phyloP scores from a whole-genome alignment of 2,888 invertebrate species.

The Gonocerus acuteangulatus region DNA sequence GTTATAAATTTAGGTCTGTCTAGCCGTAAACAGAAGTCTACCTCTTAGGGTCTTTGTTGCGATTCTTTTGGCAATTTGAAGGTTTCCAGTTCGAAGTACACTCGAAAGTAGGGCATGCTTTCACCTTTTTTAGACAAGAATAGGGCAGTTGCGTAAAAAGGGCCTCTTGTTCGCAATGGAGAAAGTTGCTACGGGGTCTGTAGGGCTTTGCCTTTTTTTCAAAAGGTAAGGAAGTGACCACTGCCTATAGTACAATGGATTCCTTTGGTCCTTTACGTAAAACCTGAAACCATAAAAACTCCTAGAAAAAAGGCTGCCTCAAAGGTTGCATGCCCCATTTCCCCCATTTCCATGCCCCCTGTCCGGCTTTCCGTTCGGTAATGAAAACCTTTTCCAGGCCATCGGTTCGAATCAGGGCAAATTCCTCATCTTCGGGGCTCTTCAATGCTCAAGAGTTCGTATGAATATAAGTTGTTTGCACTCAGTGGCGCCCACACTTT shows the following conservation, averaged over 20 bases:
- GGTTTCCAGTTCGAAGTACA: not conserved
- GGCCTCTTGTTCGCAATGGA: not conserved
- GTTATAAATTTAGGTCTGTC: too few relatives aligned
- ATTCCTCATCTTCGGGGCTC: not conserved
- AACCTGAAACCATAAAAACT: not conserved
- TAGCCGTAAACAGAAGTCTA: not conserved
- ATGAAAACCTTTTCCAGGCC: not conserved
- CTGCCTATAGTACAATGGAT: constrained; percentile 5
- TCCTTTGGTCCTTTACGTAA: constrained; percentile 10
- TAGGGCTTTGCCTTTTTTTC: not conserved
- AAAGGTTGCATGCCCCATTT: constrained; percentile 7
- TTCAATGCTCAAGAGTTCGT: not conserved
- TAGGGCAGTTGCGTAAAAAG: constrained; percentile 12
- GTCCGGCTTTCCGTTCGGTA: too few relatives aligned
- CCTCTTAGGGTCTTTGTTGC: not conserved
- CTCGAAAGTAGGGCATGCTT: constrained; percentile 2
- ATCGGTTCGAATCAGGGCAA: not conserved
- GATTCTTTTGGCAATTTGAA: not conserved
- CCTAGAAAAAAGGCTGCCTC: not conserved
- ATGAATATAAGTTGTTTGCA: not conserved
- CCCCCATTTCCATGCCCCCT: constrained; percentile 1
- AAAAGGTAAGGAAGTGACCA: constrained; percentile 19
- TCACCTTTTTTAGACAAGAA: constrained; percentile 3
- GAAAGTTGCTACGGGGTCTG: not conserved
- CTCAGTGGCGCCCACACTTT: not conserved